Conservation (phyloP, 2,113 vertebrate genomes). For the Climacteris rufus region DNA sequence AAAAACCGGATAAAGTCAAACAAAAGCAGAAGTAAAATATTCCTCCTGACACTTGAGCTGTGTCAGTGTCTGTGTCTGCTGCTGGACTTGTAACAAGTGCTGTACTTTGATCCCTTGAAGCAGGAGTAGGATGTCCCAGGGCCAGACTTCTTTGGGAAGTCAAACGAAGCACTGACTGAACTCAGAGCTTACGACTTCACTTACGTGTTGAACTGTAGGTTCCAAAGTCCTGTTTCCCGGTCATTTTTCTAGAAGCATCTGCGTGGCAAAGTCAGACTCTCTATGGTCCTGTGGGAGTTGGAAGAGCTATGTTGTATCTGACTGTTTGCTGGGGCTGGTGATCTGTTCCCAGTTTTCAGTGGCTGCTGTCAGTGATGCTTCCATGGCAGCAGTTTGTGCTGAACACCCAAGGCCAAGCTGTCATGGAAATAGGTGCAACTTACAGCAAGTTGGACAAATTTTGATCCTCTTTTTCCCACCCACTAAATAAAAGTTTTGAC, state of each 20-base stretch:
- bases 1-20: not conserved
- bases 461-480: not conserved
- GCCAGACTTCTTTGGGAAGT: not conserved
- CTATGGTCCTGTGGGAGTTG: not conserved
- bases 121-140: not conserved
- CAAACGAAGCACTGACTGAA: not conserved
- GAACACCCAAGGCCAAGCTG: not conserved
- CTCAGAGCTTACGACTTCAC: not conserved
- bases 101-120: not conserved
- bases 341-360: not conserved
- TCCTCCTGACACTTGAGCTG: not conserved
- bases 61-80: not conserved
- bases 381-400: not conserved
- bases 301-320: not conserved
- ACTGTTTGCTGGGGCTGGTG: not conserved
- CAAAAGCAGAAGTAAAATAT: not conserved
- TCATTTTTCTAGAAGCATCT: not conserved
- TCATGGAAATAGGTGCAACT: not conserved
- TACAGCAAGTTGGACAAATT: not conserved
- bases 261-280: not conserved
- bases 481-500: not conserved
- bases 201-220: fast-evolving
- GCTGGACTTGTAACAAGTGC: not conserved
- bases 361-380: not conserved
- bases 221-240: not conserved